Conservation (phyloP, 2,113 vertebrate species). For the Apteryx owenii region DNA sequence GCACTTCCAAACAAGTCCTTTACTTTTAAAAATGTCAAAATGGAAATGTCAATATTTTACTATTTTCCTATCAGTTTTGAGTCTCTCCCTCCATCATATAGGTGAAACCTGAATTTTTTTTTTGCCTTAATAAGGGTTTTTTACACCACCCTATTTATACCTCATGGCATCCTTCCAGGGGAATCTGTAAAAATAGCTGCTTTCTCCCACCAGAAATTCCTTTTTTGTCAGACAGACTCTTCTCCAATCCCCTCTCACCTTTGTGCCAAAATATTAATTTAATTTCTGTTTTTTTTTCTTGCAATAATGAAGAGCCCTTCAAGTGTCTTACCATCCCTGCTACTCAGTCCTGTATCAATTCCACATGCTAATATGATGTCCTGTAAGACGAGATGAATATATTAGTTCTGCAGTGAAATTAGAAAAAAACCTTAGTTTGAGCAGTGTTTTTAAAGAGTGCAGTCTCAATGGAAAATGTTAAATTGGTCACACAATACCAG, state of each 20-base stretch:
- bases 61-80: neutral
- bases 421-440: neutral
- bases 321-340: neutral
- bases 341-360: neutral
- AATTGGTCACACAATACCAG: neutral
- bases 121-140: neutral
- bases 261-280: neutral
- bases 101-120: neutral
- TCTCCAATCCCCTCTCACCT: neutral
- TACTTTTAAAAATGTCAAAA: neutral
- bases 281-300: constrained; percentile 5
- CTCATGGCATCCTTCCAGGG: neutral
- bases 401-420: neutral
- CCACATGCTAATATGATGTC: constrained; percentile 8
- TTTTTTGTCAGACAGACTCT: neutral
- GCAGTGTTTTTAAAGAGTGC: neutral
- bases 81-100: neutral
- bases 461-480: neutral
- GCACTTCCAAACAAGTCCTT: neutral
- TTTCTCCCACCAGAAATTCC: neutral
- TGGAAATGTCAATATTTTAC: neutral
- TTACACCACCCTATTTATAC: neutral
- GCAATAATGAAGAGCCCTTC: neutral
- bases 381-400: neutral
- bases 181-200: neutral